Evolutionary conservation across 2,113 vertebrate species (phyloP), one percentile per base, ranked within the genome.

Genomic region (Chaetodon trifascialis): DNA sequence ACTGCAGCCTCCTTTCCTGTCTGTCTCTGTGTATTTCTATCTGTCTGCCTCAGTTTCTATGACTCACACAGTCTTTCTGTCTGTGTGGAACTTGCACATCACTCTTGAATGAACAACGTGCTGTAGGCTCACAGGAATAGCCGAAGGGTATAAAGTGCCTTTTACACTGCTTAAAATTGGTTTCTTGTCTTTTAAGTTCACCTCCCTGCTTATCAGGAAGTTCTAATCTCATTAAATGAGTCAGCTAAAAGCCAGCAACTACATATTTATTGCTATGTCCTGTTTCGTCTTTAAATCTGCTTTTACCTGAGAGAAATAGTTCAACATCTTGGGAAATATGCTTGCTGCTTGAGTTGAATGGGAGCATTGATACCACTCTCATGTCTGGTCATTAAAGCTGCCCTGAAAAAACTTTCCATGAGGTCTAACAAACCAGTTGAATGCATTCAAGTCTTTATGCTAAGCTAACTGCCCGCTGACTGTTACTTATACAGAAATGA

Each of bases 61-160:
- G 79, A 89, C 85, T 86, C 89, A 87, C 63, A 47, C 42, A 25
- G 56, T 58, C 11, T 36, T 30, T 64, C 72, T 64, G 62, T 30
- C 21, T 38, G 52, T 62, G 65, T 59, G 54, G 56, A 85, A 69
- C 52, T 30, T 56, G 51, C 51, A 54, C 47, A 14, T 68, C 25
- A 38, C 9, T 38, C 2, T 11, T 75, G 30, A 63, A 63, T 51
- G 19, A 73, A 23, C 7, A 5, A 23, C 46, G 7, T 16, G 8
- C 59, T 49, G 40, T 15, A 14, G n/a, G 52, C 34, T 69, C 36
- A 65, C 52, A 19, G 16, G 9, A 3, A 63, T 46, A 25, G 68
- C 9, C 15, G 19, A 30, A 62, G 30, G 16, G 46, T 63, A 58
- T n/a, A 47, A 30, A 17, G 52, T 40, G 56, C 64, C 63, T 15